These are phyloP conservation scores for Spodoptera littoralis DNA, from an alignment of 2,888 invertebrate species.

Conservation along the genomic window DNA sequence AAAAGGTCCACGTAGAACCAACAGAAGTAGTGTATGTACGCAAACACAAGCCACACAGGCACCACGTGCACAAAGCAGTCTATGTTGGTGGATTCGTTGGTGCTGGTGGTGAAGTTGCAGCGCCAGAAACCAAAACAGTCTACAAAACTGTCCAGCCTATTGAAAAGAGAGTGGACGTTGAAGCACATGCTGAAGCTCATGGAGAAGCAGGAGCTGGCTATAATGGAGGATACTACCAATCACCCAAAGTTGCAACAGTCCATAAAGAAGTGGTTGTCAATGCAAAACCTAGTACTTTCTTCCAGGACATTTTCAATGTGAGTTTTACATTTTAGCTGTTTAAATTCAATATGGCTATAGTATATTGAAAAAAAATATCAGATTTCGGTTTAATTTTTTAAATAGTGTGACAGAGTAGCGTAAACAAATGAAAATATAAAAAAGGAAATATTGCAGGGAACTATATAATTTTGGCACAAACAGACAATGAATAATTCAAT, in stretches of 20 bases:
- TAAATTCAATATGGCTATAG: too few species aligned
- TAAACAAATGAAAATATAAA: too few species aligned
- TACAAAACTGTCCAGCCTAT: slow-evolving; percentile 63
- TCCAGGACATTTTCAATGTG: slow-evolving; percentile 91
- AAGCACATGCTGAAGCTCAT: slow-evolving; percentile 41
- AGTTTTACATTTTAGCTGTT: slow-evolving; percentile 61
- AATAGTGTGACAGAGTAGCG: too few species aligned
- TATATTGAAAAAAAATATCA: too few species aligned
- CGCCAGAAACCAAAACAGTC: slow-evolving; percentile 52
- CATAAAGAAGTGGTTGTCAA: slow-evolving; percentile 35
- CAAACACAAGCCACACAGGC: slow-evolving; percentile 74
- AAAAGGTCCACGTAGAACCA: slow-evolving; percentile 72
- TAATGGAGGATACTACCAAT: slow-evolving; percentile 55
- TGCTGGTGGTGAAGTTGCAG: slow-evolving; percentile 59
- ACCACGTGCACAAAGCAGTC: slow-evolving; percentile 73
- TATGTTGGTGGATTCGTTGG: slow-evolving; percentile 76
- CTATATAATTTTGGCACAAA: too few species aligned
- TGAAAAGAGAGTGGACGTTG: slow-evolving; percentile 76
- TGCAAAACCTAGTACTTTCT: slow-evolving; percentile 71
- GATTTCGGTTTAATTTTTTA: too few species aligned
- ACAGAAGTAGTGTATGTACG: slow-evolving; percentile 67
- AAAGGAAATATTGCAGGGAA: too few species aligned
- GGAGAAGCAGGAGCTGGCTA: slow-evolving; percentile 54
- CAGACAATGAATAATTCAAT: too few species aligned
- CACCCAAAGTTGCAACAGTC: slow-evolving; percentile 56